Evolutionary conservation across 2,797 vertebrate genomes (phyloP), one percentile per base, ranked within the genome.

Genomic region (Pantherophis vulpinus): DNA sequence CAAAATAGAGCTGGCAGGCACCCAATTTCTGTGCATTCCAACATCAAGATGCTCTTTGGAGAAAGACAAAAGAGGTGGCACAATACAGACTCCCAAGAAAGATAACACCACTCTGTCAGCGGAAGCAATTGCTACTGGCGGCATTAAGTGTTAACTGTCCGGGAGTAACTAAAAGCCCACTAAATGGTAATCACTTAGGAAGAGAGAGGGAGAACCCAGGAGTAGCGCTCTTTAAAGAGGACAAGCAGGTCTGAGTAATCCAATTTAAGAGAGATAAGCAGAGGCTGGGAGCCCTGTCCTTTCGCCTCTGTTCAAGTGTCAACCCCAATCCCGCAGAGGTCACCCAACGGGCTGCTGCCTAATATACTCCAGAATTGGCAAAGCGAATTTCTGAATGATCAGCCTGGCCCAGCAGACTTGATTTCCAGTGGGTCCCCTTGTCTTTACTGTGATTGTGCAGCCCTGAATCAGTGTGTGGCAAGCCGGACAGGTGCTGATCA

Each of bases 231-330:
- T 98, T 97, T 98, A 98, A 98, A 98, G 97, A 98, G 98, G 98
- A 98, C 98, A 98, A 98, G 98, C 97, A 98, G 97, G 97, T 97
- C 96, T 97, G 97, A 98, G 98, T 98, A 98, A 98, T 98, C 97
- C 98, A 98, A 98, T 98, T 98, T 98, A 98, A 97, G 97, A 96
- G 96, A 98, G 98, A 98, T 98, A 98, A 98, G 98, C 98, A 98
- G 96, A 96, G 97, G 97, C 97, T 97, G 97, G 97, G 97, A 97
- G 97, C 95, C 97, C 97, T 98, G 97, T 98, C 98, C 97, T 98
- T 98, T 98, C 95, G 97, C 97, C 97, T 98, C 95, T 97, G 96
- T 98, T 98, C 98, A 97, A 98, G 97, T 98, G 98, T 98, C 98
- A 98, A 97, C 98, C 98, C 98, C 98, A 98, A 98, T 98, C 97